Conservation (phyloP, 2,797 vertebrate species). For the Coluber constrictor region DNA sequence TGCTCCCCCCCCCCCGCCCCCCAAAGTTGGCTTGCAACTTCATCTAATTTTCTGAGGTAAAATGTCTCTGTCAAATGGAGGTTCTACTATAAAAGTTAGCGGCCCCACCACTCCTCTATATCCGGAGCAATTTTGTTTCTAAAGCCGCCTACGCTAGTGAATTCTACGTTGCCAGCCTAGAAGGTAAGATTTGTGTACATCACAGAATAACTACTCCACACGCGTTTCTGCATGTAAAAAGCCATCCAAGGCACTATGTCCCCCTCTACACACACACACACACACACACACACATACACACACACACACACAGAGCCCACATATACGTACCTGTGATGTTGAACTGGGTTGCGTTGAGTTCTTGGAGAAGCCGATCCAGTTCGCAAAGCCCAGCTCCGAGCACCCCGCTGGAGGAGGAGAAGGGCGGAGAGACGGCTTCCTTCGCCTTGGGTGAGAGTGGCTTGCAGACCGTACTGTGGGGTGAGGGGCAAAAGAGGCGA, state of each 20-base stretch:
- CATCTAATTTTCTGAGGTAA: background rate
- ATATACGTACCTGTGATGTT: slow-evolving; percentile 91
- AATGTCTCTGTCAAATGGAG: background rate
- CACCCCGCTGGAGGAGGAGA: slow-evolving; percentile 82
- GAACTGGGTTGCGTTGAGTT: slow-evolving; percentile 91
- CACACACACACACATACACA: background rate
- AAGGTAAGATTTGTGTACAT: background rate
- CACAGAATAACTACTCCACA: background rate
- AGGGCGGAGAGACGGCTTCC: slow-evolving; percentile 69
- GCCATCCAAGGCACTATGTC: too few species aligned
- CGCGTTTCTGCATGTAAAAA: background rate
- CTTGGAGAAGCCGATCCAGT: slow-evolving; percentile 86
- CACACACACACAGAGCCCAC: too few species aligned
- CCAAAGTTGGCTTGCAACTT: too few species aligned
- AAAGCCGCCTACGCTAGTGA: background rate
- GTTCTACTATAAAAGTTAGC: background rate
- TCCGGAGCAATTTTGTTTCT: background rate
- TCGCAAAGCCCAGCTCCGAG: slow-evolving; percentile 87
- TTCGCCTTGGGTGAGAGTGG: slow-evolving; percentile 78
- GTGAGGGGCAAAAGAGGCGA: background rate
- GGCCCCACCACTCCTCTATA: too few species aligned
- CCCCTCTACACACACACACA: fast-evolving
- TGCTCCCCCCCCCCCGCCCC: too few species aligned
- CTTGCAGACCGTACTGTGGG: slow-evolving; percentile 86
- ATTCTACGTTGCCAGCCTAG: background rate